Percentiles rank a stretch among this genome's conserved stretches.
Evolutionary conservation across 2,888 invertebrate species (phyloP).

Genomic region (Orchesellides sinensis): DNA sequence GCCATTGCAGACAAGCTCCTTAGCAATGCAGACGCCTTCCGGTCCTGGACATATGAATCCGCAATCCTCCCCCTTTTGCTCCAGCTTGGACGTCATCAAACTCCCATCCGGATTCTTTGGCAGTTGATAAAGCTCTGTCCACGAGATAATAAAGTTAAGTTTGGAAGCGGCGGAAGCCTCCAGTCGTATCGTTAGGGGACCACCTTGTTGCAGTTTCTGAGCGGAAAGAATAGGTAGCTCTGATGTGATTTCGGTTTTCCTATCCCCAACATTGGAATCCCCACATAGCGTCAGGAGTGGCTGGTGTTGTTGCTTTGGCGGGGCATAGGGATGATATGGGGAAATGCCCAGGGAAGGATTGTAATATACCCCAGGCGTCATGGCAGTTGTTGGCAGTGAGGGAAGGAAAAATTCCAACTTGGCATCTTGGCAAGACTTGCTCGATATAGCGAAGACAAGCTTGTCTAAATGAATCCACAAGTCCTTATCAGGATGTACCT

Average conservation of each 20-base stretch:
- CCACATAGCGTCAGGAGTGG: constrained; percentile 90
- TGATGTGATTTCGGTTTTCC: constrained; percentile 81
- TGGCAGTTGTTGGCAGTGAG: constrained; percentile 55
- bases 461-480: constrained; percentile 90
- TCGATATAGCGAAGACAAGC: constrained; percentile 81
- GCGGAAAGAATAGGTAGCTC: constrained; percentile 89
- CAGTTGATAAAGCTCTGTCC: constrained; percentile 90
- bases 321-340: constrained; percentile 52
- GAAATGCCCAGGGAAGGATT: constrained; percentile 59
- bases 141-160: constrained; percentile 91
- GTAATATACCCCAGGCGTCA: constrained; percentile 63
- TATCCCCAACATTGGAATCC: constrained; percentile 80
- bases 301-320: constrained; percentile 77
- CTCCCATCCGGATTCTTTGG: constrained; percentile 90
- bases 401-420: constrained; percentile 89
- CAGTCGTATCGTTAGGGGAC: constrained; percentile 70
- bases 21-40: constrained; percentile 89
- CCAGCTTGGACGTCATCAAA: constrained; percentile 85
- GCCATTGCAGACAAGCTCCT: constrained; percentile 90
- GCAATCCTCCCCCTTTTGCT: constrained; percentile 80
- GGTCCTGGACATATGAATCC: constrained; percentile 91
- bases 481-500: constrained; percentile 88
- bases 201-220: constrained; percentile 81
- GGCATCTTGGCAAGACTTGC: constrained; percentile 91
- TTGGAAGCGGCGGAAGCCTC: constrained; percentile 81